These are phyloP conservation scores for Herpailurus yagouaroundi DNA, from an alignment of 2,113 vertebrate genomes.

Conservation along the genomic window DNA sequence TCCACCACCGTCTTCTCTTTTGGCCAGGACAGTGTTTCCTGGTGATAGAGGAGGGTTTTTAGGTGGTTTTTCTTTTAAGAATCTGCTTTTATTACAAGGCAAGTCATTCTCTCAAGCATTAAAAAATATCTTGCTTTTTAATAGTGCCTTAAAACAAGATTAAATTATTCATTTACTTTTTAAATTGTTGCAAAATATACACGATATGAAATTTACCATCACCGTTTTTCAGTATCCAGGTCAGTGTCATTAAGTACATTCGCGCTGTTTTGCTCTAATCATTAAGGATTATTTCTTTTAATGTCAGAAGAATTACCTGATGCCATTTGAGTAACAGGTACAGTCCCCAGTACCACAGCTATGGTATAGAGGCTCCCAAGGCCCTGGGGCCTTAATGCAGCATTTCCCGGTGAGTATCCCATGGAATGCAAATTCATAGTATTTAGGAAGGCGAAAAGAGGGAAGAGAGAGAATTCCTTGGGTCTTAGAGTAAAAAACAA, in stretches of 20 bases:
- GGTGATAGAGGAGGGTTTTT: not conserved
- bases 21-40: not conserved
- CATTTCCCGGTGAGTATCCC: not conserved
- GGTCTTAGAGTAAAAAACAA: not conserved
- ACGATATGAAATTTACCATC: not conserved
- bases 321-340: not conserved
- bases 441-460: not conserved
- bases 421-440: not conserved
- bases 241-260: not conserved
- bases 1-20: not conserved
- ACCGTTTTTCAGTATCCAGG: not conserved
- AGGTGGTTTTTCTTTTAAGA: not conserved
- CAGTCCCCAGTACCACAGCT: not conserved
- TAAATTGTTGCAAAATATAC: not conserved
- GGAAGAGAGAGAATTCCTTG: not conserved
- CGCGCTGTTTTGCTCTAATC: not conserved
- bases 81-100: not conserved
- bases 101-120: not conserved
- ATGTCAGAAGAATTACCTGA: not conserved
- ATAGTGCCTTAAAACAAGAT: not conserved
- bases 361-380: not conserved
- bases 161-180: not conserved
- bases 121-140: slow-evolving; percentile 11
- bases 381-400: not conserved
- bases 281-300: not conserved